Conservation (phyloP, 2,113 vertebrate genomes). For the Herpailurus yagouaroundi region DNA sequence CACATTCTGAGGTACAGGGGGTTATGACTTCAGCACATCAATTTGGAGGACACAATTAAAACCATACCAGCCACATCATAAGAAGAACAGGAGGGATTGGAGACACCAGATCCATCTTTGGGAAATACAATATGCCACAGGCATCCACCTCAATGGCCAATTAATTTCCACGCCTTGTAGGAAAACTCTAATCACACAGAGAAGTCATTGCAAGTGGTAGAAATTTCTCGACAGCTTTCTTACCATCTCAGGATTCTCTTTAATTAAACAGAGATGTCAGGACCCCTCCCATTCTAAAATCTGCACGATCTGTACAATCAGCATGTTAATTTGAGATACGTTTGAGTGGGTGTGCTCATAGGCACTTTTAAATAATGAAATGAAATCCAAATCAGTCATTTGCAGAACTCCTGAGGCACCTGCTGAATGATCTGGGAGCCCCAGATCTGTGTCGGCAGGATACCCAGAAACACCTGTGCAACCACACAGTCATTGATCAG, state of each 20-base stretch:
- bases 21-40: background rate
- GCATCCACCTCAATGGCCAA: background rate
- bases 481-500: background rate
- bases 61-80: background rate
- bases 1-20: background rate
- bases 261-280: conserved; percentile 4
- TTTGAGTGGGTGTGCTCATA: background rate
- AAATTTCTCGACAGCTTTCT: background rate
- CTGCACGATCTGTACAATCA: background rate
- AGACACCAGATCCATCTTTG: background rate
- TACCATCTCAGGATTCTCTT: background rate
- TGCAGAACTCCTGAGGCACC: background rate
- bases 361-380: background rate
- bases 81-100: background rate
- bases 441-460: background rate
- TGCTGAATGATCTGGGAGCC: background rate
- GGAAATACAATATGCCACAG: background rate
- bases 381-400: conserved; percentile 36
- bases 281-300: background rate
- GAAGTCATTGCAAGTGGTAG: background rate
- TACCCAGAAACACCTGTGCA: background rate
- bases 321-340: background rate
- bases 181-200: background rate
- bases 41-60: background rate
- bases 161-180: background rate